phyloP scores from a whole-genome alignment of 2,888 invertebrate species.

The Gibbula magus region DNA sequence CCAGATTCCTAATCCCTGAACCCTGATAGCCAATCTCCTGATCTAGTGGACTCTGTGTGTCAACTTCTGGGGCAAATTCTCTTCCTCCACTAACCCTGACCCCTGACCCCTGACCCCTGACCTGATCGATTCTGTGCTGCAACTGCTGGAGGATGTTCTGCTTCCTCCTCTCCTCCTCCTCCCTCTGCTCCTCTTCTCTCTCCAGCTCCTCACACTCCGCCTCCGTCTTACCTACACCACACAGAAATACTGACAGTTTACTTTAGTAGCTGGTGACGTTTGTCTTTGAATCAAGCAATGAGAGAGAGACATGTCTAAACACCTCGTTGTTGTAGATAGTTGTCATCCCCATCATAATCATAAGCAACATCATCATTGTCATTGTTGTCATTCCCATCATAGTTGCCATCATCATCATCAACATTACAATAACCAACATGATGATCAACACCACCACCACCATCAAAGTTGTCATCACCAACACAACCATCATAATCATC shows the following conservation, averaged over 20 bases:
- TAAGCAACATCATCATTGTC: background rate
- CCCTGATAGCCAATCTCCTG: too few relatives aligned
- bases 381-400: too few relatives aligned
- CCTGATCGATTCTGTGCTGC: slow-evolving; percentile 60
- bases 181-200: slow-evolving; percentile 54
- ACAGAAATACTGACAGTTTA: background rate
- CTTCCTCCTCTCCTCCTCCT: slow-evolving; percentile 57
- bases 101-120: slow-evolving; percentile 25
- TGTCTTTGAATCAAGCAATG: too few relatives aligned
- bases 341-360: background rate
- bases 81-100: too few relatives aligned
- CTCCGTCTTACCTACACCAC: slow-evolving; percentile 55
- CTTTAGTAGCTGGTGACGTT: too few relatives aligned
- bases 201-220: slow-evolving; percentile 63
- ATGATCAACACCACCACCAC: too few relatives aligned
- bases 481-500: too few relatives aligned
- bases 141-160: slow-evolving; percentile 63
- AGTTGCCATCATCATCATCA: background rate
- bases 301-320: too few relatives aligned
- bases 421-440: too few relatives aligned
- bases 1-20: too few relatives aligned
- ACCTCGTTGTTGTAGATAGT: background rate
- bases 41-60: too few relatives aligned
- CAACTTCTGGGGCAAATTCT: too few relatives aligned
- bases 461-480: background rate